A percentile compares a stretch with the other conserved stretches of the same genome.
Evolutionary conservation across 2,113 vertebrate genomes (phyloP).

Genomic region (Oncorhynchus masou): DNA sequence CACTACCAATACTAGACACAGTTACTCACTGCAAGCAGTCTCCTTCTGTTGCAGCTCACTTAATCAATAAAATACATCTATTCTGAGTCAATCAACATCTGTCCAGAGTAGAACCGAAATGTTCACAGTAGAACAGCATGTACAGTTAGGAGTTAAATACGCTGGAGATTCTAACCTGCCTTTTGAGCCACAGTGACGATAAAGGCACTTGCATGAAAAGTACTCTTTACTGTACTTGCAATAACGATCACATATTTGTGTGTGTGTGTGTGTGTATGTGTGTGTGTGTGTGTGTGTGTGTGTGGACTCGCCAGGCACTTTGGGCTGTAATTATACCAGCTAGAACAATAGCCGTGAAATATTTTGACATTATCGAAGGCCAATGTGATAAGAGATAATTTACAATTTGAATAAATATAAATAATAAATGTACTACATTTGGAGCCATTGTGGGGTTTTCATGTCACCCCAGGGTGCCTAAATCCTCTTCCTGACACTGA

Average conservation of each 20-base stretch:
- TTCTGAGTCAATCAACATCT: conserved; percentile 41
- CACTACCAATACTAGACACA: background rate
- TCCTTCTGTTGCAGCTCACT: conserved; percentile 12
- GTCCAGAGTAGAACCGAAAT: conserved; percentile 26
- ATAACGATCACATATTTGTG: conserved; percentile 49
- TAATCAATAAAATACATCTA: conserved; percentile 25
- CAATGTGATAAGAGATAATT: conserved; percentile 11
- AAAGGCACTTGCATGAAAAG: conserved; percentile 27
- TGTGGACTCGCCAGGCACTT: conserved; percentile 33
- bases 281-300: conserved; percentile 23
- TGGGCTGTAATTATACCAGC: conserved; percentile 40
- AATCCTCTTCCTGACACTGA: background rate
- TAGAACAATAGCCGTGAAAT: conserved; percentile 15
- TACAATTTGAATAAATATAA: conserved; percentile 4
- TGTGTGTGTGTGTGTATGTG: conserved; percentile 22
- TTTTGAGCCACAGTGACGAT: conserved; percentile 24
- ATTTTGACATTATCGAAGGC: conserved; percentile 35
- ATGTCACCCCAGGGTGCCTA: background rate
- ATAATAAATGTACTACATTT: conserved; percentile 30
- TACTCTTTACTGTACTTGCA: conserved; percentile 30
- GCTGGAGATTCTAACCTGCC: conserved; percentile 13
- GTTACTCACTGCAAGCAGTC: background rate
- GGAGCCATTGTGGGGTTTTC: background rate
- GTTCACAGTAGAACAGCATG: conserved; percentile 3
- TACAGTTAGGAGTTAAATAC: conserved; percentile 22